These are phyloP conservation scores for Cynaeus angustus DNA, from an alignment of 2,888 invertebrate species.

Conservation along the genomic window DNA sequence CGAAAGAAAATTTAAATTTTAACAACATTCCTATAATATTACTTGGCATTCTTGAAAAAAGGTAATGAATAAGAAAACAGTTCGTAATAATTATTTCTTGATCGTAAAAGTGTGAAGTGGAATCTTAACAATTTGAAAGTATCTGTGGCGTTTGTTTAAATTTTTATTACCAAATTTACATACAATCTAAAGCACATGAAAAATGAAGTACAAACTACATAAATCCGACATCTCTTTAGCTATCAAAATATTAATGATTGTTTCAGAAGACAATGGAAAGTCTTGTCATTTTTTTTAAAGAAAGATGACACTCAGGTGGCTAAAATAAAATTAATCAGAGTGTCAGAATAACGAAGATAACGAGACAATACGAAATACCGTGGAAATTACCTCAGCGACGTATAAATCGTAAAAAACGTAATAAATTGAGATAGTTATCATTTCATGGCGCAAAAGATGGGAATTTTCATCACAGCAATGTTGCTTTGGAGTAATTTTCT, in stretches of 20 bases:
- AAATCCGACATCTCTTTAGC: neutral
- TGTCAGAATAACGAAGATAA: conserved; percentile 9
- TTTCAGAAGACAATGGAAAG: neutral
- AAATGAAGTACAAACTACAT: neutral
- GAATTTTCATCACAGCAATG: conserved; percentile 27
- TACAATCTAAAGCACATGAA: neutral
- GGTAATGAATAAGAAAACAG: too few relatives aligned
- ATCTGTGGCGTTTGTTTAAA: too few relatives aligned
- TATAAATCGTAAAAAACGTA: conserved; percentile 34
- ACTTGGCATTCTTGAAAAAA: too few relatives aligned
- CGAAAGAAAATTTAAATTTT: too few relatives aligned
- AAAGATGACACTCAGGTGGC: neutral
- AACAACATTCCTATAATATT: too few relatives aligned
- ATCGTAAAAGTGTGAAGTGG: too few relatives aligned
- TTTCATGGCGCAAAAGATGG: conserved; percentile 32
- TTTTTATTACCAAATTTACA: neutral
- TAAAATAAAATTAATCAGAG: neutral
- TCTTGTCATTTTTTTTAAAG: neutral
- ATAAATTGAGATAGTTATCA: conserved; percentile 37
- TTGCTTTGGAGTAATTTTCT: conserved; percentile 35
- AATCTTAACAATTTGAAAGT: too few relatives aligned
- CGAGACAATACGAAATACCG: conserved; percentile 22
- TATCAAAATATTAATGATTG: neutral
- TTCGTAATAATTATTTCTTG: too few relatives aligned
- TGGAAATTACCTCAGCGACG: conserved; percentile 11